phyloP scores from a whole-genome alignment of 2,113 vertebrate species.

The Xiphias gladius region DNA sequence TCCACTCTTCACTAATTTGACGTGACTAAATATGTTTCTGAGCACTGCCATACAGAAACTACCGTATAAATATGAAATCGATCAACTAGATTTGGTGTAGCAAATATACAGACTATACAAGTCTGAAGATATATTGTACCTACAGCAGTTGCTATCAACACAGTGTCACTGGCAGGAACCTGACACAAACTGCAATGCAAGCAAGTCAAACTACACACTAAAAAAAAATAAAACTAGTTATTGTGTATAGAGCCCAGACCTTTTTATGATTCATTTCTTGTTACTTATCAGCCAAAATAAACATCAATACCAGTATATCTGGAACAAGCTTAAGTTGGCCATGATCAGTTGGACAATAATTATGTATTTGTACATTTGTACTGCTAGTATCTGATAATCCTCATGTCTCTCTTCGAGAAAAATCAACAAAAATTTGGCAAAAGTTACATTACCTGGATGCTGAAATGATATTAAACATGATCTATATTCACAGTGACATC shows the following conservation, averaged over 20 bases:
- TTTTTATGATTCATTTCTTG: too few relatives aligned
- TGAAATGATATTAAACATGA: not conserved
- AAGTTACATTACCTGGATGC: not conserved
- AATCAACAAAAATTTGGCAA: not conserved
- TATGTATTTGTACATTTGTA: not conserved
- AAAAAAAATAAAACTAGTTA: not conserved
- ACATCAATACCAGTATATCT: not conserved
- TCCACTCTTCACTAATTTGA: not conserved
- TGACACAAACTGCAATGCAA: slow-evolving; percentile 6
- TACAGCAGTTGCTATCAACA: slow-evolving; percentile 27
- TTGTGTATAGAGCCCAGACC: not conserved
- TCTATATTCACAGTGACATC: slow-evolving; percentile 21
- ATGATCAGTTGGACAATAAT: too few relatives aligned
- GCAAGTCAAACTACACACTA: not conserved
- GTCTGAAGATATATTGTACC: slow-evolving; percentile 8
- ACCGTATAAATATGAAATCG: slow-evolving; percentile 40
- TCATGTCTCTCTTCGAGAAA: not conserved
- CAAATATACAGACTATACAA: slow-evolving; percentile 14
- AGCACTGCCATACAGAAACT: slow-evolving; percentile 19
- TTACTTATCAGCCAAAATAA: not conserved
- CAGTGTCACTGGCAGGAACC: slow-evolving; percentile 11
- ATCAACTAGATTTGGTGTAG: slow-evolving; percentile 13
- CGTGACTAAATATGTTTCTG: slow-evolving; percentile 5
- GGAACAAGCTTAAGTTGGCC: not conserved
- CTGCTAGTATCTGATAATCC: not conserved